phyloP scores from a whole-genome alignment of 2,888 invertebrate species.

The Orthosia incerta region DNA sequence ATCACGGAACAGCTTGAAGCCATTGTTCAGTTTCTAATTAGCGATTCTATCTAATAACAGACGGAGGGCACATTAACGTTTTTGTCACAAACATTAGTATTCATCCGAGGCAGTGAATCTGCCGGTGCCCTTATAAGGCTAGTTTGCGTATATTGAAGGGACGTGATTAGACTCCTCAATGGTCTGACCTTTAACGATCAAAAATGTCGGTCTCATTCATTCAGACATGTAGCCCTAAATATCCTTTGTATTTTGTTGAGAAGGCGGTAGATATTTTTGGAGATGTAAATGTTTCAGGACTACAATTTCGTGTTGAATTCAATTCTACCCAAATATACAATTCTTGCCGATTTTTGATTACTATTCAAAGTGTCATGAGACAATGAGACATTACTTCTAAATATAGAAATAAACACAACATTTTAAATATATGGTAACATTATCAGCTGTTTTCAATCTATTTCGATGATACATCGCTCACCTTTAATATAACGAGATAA shows the following conservation, averaged over 20 bases:
- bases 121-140: conserved; percentile 57
- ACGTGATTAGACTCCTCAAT: conserved; percentile 48
- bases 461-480: conserved; percentile 38
- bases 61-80: conserved; percentile 41
- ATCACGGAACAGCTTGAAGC: conserved; percentile 2
- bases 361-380: background rate
- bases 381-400: background rate
- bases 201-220: conserved; percentile 25
- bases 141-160: conserved; percentile 49
- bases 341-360: background rate
- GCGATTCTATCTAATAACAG: conserved; percentile 33
- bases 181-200: conserved; percentile 17
- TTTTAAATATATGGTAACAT: background rate
- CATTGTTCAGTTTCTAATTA: conserved; percentile 40
- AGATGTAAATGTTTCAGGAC: background rate
- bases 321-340: background rate
- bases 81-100: conserved; percentile 63
- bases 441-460: conserved; percentile 23
- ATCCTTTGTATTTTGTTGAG: background rate
- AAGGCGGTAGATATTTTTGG: background rate
- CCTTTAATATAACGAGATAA: conserved; percentile 40
- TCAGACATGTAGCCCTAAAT: background rate
- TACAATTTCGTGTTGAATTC: background rate
- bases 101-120: conserved; percentile 57
- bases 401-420: background rate